Evolutionary conservation across 2,797 vertebrate genomes (phyloP), one percentile per base, ranked within the genome.

Genomic region (Alectoris magna): DNA sequence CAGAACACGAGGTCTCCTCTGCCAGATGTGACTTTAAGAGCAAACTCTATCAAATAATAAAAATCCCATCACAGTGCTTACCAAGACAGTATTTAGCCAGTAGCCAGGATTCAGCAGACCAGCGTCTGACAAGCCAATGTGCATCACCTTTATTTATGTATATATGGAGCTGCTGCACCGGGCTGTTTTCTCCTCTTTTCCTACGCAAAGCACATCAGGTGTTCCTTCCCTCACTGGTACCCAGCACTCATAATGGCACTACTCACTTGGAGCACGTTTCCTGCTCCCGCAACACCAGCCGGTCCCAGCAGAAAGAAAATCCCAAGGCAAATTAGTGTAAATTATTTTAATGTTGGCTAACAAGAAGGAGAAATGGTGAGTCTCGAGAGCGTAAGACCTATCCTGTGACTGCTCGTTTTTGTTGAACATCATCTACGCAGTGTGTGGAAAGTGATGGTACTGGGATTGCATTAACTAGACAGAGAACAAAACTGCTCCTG

Each of bases 341-440:
- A 96, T 92, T 84, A 88, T 63, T 96, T 96, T 95, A 95, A 95
- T 94, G 89, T 84, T 67, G 73, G 29, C 88, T 92, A 91, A 36
- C 19, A 88, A 76, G 56, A 80, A 67, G 49, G 70, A 83, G 24
- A 75, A 89, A 63, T 11, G 8, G 77, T 24, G 21, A 62, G 26
- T 70, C 70, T 72, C 19, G 36, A 83, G 22, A 94, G 63, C 48
- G 69, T 22, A 78, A 64, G 49, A 80, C 53, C 79, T 59, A 16
- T 85, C 72, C 63, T 48, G 58, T 27, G 55, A 79, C 64, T 62
- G 64, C 58, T 90, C 51, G 17, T 60, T 91, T 94, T 81, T 84
- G 71, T 58, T 76, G 70, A 88, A 46, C 14, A 4, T 68, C 93
- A 92, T 76, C 68, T 60, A 81, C 2, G 1, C 41, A 84, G 70